These are phyloP conservation scores for Aporophyla nigra DNA, from an alignment of 2,888 invertebrate species.

Conservation along the genomic window DNA sequence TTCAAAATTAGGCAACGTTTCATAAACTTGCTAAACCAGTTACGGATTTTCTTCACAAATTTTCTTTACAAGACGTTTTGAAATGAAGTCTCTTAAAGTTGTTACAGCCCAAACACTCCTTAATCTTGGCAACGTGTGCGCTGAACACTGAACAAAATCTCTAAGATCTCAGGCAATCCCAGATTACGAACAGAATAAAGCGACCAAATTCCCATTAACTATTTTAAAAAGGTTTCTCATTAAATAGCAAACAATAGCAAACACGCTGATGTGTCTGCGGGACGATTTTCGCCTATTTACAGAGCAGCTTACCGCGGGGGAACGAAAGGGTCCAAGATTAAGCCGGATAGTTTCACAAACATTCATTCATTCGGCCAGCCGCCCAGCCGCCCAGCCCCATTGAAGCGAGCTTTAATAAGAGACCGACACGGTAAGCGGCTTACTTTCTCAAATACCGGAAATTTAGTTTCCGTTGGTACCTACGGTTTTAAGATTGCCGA, in stretches of 20 bases:
- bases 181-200: conserved; percentile 55
- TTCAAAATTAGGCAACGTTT: conserved; percentile 43
- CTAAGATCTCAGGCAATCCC: conserved; percentile 47
- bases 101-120: conserved; percentile 15
- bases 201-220: conserved; percentile 68
- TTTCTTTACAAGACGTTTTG: conserved; percentile 34
- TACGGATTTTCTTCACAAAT: conserved; percentile 48
- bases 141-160: conserved; percentile 25
- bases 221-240: conserved; percentile 71
- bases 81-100: conserved; percentile 33
- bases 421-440: conserved; percentile 80
- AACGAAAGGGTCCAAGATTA: conserved; percentile 71
- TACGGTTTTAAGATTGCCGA: conserved; percentile 73
- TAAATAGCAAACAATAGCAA: conserved; percentile 67
- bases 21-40: conserved; percentile 51
- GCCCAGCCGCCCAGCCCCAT: conserved; percentile 68
- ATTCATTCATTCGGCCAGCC: conserved; percentile 75
- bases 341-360: conserved; percentile 74
- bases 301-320: conserved; percentile 68
- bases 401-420: conserved; percentile 79
- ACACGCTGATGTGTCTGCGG: conserved; percentile 58
- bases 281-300: conserved; percentile 73
- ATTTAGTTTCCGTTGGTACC: conserved; percentile 74
- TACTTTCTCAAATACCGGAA: conserved; percentile 78
- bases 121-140: conserved; percentile 36